Conservation (phyloP, 2,113 vertebrate species). For the Steatornis caripensis region DNA sequence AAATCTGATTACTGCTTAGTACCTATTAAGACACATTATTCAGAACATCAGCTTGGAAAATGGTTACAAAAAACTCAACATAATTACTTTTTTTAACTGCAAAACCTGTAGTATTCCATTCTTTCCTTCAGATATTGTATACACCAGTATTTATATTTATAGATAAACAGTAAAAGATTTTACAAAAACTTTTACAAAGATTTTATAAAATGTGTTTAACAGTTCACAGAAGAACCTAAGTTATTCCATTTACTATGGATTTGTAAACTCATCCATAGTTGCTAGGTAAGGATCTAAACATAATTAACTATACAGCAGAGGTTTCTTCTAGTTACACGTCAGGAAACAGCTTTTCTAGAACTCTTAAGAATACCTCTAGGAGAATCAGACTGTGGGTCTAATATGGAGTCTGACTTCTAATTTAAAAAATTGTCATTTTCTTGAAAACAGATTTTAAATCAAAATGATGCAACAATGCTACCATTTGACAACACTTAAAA, state of each 20-base stretch:
- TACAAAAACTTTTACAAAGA: neutral
- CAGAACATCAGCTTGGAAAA: constrained; percentile 34
- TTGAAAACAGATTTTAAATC: neutral
- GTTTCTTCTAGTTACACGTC: neutral
- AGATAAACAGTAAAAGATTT: neutral
- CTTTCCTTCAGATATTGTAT: neutral
- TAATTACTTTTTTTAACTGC: neutral
- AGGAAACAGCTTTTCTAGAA: neutral
- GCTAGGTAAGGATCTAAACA: neutral
- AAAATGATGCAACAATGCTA: neutral
- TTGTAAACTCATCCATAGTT: neutral
- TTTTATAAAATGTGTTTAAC: neutral
- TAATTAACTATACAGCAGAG: neutral
- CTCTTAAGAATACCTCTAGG: neutral
- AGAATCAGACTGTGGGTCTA: neutral
- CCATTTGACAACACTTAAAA: neutral
- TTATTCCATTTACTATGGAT: neutral
- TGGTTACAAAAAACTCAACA: neutral
- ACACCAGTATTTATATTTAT: neutral
- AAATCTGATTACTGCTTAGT: neutral
- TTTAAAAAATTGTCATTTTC: neutral
- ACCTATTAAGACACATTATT: constrained; percentile 50
- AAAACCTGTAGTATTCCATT: neutral
- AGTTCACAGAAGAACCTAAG: neutral
- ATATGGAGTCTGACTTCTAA: neutral